A percentile compares a stretch with the other conserved stretches of the same genome.
Evolutionary conservation across 1,140 invertebrate species (phyloP).

Genomic region (Theocolax elegans): DNA sequence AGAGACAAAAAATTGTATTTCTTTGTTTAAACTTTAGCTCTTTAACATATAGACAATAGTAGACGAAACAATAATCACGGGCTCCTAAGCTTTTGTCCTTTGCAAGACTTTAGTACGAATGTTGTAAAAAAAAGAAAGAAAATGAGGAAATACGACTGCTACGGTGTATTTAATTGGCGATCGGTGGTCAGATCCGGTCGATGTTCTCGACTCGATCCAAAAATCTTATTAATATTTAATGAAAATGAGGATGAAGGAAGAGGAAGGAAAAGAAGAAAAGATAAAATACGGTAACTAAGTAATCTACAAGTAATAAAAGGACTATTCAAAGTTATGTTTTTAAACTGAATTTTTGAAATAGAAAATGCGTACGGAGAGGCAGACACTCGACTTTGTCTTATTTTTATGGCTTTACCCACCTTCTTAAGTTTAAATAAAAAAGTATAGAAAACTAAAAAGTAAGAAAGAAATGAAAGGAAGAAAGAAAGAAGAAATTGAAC

Average conservation of each 20-base stretch:
- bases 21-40: constrained; percentile 21
- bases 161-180: constrained; percentile 61
- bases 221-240: constrained; percentile 55
- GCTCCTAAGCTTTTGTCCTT: constrained; percentile 62
- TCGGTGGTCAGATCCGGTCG: constrained; percentile 53
- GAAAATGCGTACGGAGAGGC: constrained; percentile 65
- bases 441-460: too few species aligned
- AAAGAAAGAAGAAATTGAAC: constrained; percentile 13
- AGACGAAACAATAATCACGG: constrained; percentile 44
- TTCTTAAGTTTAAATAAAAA: constrained; percentile 15
- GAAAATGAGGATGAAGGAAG: constrained; percentile 58
- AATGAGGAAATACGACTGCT: constrained; percentile 56
- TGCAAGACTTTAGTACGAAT: constrained; percentile 63
- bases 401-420: constrained; percentile 42
- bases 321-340: constrained; percentile 67
- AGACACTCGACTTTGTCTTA: constrained; percentile 51
- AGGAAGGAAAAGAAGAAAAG: constrained; percentile 44
- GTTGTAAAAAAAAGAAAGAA: constrained; percentile 58
- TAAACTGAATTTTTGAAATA: constrained; percentile 68
- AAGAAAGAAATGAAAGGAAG: too few species aligned
- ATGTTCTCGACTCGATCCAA: constrained; percentile 61
- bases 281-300: too few species aligned
- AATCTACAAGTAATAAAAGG: constrained; percentile 63
- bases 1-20: too few species aligned
- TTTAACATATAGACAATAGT: not conserved